A percentile compares a stretch with the other conserved stretches of the same genome.
Evolutionary conservation across 2,797 vertebrate genomes (phyloP).

Genomic region (Hydrophis major): DNA sequence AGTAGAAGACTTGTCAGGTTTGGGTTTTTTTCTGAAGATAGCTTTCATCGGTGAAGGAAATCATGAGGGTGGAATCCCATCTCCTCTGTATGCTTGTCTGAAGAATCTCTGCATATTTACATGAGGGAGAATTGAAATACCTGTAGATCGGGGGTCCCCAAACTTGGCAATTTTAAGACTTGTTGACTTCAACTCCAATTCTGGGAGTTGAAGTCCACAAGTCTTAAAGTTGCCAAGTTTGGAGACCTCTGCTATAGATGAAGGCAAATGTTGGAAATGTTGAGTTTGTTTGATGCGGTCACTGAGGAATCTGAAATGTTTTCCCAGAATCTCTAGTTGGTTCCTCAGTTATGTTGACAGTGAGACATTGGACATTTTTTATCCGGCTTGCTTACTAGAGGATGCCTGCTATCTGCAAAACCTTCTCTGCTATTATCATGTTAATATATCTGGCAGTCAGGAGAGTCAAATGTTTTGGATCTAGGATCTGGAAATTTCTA

Average conservation of each 20-base stretch:
- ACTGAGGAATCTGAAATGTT: not conserved
- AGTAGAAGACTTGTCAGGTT: conserved; percentile 57
- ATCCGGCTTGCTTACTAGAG: not conserved
- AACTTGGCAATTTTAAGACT: no score
- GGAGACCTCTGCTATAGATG: not conserved
- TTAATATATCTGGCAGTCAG: not conserved
- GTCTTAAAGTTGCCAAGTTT: no score
- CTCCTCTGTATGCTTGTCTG: not conserved
- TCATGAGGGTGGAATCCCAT: not conserved
- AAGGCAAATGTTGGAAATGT: no score
- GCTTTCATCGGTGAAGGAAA: not conserved
- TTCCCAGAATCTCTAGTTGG: not conserved
- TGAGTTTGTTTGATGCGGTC: not conserved
- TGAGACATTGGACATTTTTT: not conserved
- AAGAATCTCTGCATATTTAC: not conserved
- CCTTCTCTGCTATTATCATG: not conserved
- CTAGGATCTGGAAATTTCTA: not conserved
- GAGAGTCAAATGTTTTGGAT: not conserved
- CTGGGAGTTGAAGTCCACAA: no score
- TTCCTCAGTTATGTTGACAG: not conserved
- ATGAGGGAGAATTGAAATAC: not conserved
- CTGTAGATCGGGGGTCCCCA: not conserved
- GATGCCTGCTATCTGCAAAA: not conserved
- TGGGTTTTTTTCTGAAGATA: not conserved
- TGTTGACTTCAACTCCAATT: no score